A percentile compares a stretch with the other conserved stretches of the same genome.
phyloP scores from a whole-genome alignment of 2,888 invertebrate species.

The Megamerina dolium region DNA sequence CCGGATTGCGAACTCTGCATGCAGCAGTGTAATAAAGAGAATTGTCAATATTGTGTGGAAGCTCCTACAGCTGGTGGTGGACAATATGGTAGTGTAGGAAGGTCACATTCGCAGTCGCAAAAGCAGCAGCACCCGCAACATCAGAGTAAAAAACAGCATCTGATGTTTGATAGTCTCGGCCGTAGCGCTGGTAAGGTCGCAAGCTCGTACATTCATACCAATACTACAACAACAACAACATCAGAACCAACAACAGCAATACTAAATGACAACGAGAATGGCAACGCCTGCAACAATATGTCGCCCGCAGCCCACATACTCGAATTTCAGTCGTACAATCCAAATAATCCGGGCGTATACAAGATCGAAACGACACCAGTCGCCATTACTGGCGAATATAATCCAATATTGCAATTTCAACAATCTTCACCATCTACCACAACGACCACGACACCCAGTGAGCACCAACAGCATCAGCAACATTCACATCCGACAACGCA shows the following conservation, averaged over 20 bases:
- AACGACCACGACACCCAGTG: slow-evolving; percentile 25
- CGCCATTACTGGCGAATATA: slow-evolving; percentile 48
- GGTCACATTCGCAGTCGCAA: background rate
- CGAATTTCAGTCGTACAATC: slow-evolving; percentile 50
- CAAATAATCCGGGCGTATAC: slow-evolving; percentile 48
- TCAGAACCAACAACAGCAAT: slow-evolving; percentile 2
- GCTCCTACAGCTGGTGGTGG: slow-evolving; percentile 3
- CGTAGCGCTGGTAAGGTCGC: slow-evolving; percentile 16
- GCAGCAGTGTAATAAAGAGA: slow-evolving; percentile 44
- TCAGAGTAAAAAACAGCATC: slow-evolving; percentile 17
- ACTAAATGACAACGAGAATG: background rate
- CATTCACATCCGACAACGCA: slow-evolving; percentile 15
- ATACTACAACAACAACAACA: slow-evolving; percentile 3
- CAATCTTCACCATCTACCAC: slow-evolving; percentile 29
- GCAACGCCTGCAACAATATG: slow-evolving; percentile 9
- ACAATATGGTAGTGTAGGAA: background rate
- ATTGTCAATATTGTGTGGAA: slow-evolving; percentile 43
- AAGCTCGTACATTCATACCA: slow-evolving; percentile 8
- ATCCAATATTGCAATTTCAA: slow-evolving; percentile 46
- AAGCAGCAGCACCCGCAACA: slow-evolving; percentile 10
- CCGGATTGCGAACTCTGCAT: slow-evolving; percentile 46
- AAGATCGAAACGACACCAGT: slow-evolving; percentile 50
- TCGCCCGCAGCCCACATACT: slow-evolving; percentile 43
- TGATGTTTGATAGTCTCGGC: slow-evolving; percentile 24
- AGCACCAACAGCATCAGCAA: slow-evolving; percentile 21